Base-by-base conservation (phyloP, 1,140 invertebrate species). In the Drosophila pseudoobscura region DNA sequence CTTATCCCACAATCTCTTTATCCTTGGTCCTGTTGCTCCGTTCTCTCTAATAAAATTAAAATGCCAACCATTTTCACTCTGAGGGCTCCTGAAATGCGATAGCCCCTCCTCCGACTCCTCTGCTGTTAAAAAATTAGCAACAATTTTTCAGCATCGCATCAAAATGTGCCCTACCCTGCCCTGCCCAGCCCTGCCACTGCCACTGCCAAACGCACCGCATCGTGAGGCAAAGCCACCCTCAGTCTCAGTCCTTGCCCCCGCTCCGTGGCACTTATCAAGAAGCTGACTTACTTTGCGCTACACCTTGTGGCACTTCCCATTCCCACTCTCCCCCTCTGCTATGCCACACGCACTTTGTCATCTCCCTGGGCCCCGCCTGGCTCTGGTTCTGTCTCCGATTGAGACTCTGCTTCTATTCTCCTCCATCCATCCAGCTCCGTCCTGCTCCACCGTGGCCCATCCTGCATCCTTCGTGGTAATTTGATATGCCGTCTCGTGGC, bases 401-500 rank as follows among this genome's bases (percentile, higher is more conserved):
- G 22, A 39, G 56, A 29, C 15, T 11, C 29, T 51, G 50, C 46
- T 39, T 22, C 15, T 2, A 31, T 31, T 7, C 7, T 31, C 7
- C 29, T 31, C 31, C 31, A 9, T 31, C 31, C 15, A 31, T 31
- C 29, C 7, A 9, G 29, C 29, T 31, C 31, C 31, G 3, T 31
- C 31, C 31, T 29, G 6, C 29, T 29, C 6, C 20, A 20, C 2
- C 20, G 20, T 20, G 20, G 1, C 20, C 29, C 29, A 26, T 26
- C 24, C 24, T 26, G 24, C 24, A 26, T 26, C 24, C 41, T 53
- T 20, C 52, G 69, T 52, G 55, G 80, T 85, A 85, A 85, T 85
- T 82, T 85, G 83, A 85, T 85, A 85, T 85, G 82, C 83, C 78
- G 74, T 80, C 78, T 80, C 78, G 74, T 80, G 83, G 75, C 82